Base-by-base conservation (phyloP, 2,113 vertebrate species). In the Hassar affinis region DNA sequence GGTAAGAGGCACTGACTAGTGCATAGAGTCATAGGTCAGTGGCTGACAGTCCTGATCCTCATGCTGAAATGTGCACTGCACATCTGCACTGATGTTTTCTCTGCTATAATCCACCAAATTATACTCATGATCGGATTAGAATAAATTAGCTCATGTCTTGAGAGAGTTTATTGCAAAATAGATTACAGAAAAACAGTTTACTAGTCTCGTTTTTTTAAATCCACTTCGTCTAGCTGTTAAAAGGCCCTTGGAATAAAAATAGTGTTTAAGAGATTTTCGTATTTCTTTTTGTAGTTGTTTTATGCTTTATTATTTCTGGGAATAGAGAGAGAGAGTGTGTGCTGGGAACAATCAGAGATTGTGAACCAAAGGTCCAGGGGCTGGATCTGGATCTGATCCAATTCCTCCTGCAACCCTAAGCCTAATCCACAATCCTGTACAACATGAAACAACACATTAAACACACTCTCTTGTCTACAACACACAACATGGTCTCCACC, bases 1-100 rank as follows among this genome's bases (percentile, higher is more conserved):
- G 94, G 94, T 95, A 85, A 85, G 92, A 87, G n/a, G 59, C 10
- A 64, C 38, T 57, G 38, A 49, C 7, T 61, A 22, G 20, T 14
- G n/a, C 11, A 38, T 56, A 6, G 18, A 52, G 8, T 66, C 9
- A 35, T 3, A 62, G 12, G 14, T 8, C 33, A 66, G 1, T n/a
- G 7, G 2, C 2, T 51, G 14, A 22, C 14, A 22, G 2, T 76
- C 17, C 6, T 35, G 3, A 54, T 54, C 17, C 3, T 49, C 5
- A 52, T 17, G 5, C 45, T 17, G 2, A 72, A 7, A 51, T n/a
- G 4, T 51, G 25, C 33, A 45, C 1, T 52, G n/a, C 38, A 47
- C 0, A 11, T 47, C 22, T 12, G 2, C 38, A 42, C 38, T 42
- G 33, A 1, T 38, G 17, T 72, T 47, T 45, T n/a, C 0, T 47